These are phyloP conservation scores for Caenorhabditis tropicalis DNA, from an alignment of 1,140 invertebrate species.

Conservation along the genomic window DNA sequence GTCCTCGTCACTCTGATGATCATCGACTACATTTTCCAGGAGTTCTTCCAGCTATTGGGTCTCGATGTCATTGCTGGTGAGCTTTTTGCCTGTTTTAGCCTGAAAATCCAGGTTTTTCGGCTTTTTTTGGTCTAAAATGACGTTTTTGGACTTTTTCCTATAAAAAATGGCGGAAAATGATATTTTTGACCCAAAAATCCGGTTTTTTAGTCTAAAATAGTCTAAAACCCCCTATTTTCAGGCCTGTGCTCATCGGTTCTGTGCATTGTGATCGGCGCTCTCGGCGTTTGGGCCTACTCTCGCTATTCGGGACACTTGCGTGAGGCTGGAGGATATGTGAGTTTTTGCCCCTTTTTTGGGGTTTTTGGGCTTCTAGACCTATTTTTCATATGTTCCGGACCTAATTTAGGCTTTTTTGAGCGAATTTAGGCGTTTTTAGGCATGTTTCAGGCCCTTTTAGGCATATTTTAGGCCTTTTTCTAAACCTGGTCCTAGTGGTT, in stretches of 20 bases:
- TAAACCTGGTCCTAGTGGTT: too few species aligned
- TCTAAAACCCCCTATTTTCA: not conserved
- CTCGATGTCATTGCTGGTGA: conserved; percentile 62
- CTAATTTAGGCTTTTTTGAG: not conserved
- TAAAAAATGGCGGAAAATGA: too few species aligned
- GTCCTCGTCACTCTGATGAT: conserved; percentile 68
- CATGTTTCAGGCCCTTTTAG: not conserved
- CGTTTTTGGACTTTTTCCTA: too few species aligned
- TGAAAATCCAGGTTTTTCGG: not conserved
- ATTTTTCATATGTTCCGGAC: too few species aligned
- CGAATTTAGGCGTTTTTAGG: not conserved
- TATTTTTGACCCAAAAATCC: too few species aligned
- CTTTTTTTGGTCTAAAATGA: not conserved
- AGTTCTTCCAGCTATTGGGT: conserved; percentile 70
- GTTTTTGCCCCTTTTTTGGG: too few species aligned
- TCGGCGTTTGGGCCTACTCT: conserved; percentile 67
- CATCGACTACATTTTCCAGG: conserved; percentile 69
- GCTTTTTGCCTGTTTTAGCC: not conserved
- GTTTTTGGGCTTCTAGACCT: too few species aligned
- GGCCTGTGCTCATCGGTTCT: conserved; percentile 67
- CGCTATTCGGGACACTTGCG: conserved; percentile 68
- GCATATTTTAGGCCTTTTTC: too few species aligned
- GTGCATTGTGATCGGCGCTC: conserved; percentile 60
- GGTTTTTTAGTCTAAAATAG: too few species aligned
- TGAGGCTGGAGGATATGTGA: conserved; percentile 58